A percentile compares a stretch with the other conserved stretches of the same genome.
These are phyloP conservation scores for Phyllostomus discolor DNA, from an alignment of 2,113 vertebrate genomes.

Conservation along the genomic window DNA sequence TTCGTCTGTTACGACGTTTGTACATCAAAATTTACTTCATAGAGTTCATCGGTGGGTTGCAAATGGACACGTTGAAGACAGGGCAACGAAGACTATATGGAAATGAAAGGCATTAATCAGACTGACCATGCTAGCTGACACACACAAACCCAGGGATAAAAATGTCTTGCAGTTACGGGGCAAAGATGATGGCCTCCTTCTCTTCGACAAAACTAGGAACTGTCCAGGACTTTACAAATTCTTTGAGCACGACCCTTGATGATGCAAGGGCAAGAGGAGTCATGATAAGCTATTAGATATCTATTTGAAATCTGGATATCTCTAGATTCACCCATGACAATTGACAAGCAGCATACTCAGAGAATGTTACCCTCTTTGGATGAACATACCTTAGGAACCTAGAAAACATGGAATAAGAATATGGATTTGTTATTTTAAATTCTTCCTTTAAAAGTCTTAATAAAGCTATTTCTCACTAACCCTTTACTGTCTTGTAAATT, in stretches of 20 bases:
- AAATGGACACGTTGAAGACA: background rate
- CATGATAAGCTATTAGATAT: background rate
- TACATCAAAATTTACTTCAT: background rate
- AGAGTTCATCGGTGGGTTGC: background rate
- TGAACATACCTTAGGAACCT: background rate
- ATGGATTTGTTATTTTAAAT: background rate
- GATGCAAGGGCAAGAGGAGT: background rate
- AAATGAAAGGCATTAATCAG: background rate
- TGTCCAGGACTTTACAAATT: background rate
- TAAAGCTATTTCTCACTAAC: background rate
- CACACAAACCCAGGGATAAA: background rate
- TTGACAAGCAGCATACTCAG: background rate
- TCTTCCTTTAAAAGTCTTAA: background rate
- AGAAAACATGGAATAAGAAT: background rate
- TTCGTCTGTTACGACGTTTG: background rate
- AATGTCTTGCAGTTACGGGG: background rate
- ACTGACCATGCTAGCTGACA: background rate
- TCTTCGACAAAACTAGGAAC: background rate
- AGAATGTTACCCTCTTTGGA: background rate
- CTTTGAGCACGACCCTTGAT: background rate
- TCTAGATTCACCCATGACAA: background rate
- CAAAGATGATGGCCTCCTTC: background rate
- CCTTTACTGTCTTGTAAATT: conserved; percentile 38
- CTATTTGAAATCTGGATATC: background rate
- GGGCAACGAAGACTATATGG: background rate